Evolutionary conservation across 2,888 invertebrate species (phyloP).

Genomic region (Epicampocera succincta): DNA sequence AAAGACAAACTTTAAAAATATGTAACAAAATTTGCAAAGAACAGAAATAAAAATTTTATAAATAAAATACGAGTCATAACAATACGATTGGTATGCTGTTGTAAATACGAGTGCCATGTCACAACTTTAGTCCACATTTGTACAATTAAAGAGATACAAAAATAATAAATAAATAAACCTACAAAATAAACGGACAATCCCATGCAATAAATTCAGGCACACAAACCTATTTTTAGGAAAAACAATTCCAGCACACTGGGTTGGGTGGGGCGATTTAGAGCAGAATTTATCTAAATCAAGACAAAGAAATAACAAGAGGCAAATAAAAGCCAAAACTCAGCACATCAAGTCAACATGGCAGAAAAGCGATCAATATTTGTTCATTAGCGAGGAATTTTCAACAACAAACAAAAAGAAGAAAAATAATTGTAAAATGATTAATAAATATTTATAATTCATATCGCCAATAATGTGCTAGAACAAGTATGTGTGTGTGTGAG

Average conservation of each 20-base stretch:
- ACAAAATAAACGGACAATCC: not conserved
- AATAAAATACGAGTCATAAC: not conserved
- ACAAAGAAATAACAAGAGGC: too few relatives aligned
- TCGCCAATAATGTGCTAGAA: too few relatives aligned
- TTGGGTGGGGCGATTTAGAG: conserved; percentile 54
- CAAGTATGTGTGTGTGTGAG: conserved; percentile 1
- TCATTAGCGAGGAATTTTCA: conserved; percentile 39
- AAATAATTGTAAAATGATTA: too few relatives aligned
- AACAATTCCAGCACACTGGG: conserved; percentile 22
- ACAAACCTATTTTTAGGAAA: not conserved
- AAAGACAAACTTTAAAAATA: conserved; percentile 12
- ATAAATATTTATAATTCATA: too few relatives aligned
- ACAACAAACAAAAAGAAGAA: not conserved
- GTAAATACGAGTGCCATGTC: conserved; percentile 17
- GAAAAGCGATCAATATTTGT: conserved; percentile 55
- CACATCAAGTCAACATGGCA: conserved; percentile 18
- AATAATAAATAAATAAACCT: conserved; percentile 26
- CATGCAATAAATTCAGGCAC: not conserved
- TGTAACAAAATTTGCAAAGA: not conserved
- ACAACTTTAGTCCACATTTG: conserved; percentile 18
- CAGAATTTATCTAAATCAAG: conserved; percentile 35
- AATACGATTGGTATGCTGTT: not conserved
- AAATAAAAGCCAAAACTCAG: conserved; percentile 30
- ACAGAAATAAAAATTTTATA: conserved; percentile 8
- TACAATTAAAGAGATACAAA: conserved; percentile 6